Evolutionary conservation across 2,888 invertebrate species (phyloP).

Genomic region (Dynastes tityus): DNA sequence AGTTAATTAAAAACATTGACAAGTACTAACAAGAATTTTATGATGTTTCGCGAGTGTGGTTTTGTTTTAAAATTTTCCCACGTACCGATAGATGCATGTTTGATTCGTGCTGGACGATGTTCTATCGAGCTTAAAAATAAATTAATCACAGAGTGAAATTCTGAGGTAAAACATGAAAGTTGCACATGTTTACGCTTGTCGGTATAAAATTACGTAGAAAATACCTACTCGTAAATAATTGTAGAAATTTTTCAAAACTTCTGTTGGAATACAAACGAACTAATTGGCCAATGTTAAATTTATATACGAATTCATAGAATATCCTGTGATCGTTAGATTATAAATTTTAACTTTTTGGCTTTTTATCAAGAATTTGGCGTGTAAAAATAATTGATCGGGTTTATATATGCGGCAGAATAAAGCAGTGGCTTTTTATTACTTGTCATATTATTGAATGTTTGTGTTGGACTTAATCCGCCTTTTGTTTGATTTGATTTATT

Average conservation of each 20-base stretch:
- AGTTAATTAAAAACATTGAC: too few species aligned
- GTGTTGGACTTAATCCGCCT: too few species aligned
- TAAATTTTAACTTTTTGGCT: conserved; percentile 27
- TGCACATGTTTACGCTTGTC: not conserved
- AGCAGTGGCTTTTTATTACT: not conserved
- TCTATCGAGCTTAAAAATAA: too few species aligned
- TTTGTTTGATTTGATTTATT: too few species aligned
- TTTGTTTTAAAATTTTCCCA: too few species aligned
- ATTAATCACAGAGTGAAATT: too few species aligned
- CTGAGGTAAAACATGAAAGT: not conserved
- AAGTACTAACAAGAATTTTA: conserved; percentile 1
- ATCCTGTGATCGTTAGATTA: conserved; percentile 9
- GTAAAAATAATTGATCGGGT: conserved; percentile 36
- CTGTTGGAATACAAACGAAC: conserved; percentile 7
- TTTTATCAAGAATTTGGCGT: conserved; percentile 22
- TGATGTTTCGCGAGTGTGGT: not conserved
- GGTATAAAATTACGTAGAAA: too few species aligned
- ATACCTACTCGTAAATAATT: not conserved
- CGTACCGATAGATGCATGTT: too few species aligned
- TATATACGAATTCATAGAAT: not conserved
- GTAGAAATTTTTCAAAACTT: not conserved
- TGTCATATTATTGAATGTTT: not conserved
- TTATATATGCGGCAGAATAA: conserved; percentile 7
- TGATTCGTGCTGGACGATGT: too few species aligned
- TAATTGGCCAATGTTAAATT: conserved; percentile 29